Conservation (phyloP, 64 coral and sea anemone species). For the Pachyseris speciosa region DNA sequence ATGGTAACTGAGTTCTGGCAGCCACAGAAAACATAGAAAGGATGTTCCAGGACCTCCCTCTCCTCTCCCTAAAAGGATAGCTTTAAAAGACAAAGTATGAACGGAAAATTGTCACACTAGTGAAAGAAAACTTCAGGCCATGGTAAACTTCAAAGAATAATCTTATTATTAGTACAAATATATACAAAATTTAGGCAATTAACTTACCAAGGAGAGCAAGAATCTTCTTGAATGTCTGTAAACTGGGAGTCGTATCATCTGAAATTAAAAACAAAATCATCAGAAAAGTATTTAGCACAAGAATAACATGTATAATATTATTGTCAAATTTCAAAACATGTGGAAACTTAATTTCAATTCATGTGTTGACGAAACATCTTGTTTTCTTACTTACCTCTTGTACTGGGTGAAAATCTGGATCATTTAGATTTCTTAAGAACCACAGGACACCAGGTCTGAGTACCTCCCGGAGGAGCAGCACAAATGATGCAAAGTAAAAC, state of each 20-base stretch:
- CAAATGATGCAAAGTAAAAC: slow-evolving; percentile 99
- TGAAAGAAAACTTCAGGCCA: background rate
- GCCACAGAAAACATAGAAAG: no score
- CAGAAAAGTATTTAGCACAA: background rate
- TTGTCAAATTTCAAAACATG: no score
- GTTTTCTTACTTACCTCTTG: slow-evolving; percentile 75
- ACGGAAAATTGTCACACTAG: no score
- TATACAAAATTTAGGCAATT: no score
- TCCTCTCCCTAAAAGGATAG: no score
- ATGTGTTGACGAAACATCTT: no score
- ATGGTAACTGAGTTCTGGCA: no score
- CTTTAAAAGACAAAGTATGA: no score
- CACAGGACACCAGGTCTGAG: slow-evolving; percentile 94
- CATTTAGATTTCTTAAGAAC: slow-evolving; percentile 98
- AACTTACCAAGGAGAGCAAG: slow-evolving; percentile 89
- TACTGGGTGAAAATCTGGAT: slow-evolving; percentile 97
- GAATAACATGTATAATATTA: no score
- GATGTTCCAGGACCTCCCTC: no score
- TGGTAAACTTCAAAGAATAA: background rate
- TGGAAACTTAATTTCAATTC: no score
- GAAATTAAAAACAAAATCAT: slow-evolving; percentile 15
- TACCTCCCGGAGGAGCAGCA: slow-evolving; percentile 91
- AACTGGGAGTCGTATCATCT: slow-evolving; percentile 97
- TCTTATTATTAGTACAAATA: no score
- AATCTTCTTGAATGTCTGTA: slow-evolving; percentile 96